Base-by-base conservation (phyloP, 2,113 vertebrate genomes). In the Pungitius pungitius region DNA sequence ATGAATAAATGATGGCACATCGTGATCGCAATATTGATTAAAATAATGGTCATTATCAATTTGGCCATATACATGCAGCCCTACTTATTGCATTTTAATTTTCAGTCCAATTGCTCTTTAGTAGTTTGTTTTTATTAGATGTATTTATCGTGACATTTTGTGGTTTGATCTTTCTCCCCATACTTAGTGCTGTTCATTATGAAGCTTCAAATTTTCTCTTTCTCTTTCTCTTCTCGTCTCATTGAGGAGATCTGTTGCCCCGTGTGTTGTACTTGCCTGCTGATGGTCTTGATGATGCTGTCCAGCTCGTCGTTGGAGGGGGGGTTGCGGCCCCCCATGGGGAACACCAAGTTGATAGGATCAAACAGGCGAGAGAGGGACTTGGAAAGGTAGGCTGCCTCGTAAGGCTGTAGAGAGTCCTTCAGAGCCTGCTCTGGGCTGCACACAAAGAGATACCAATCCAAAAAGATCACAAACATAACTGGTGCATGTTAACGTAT, bases 321-420 rank as follows among this genome's bases (percentile, higher is more conserved):
- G 8, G 97, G 96, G 88, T 95, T 97, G 43, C 95, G 94, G 4
- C 96, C 97, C 20, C 97, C 96, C 77, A 96, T 93, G 1, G 98
- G 98, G 58, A 99, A 99, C 65, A 99, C 97, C 3, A 99, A 95
- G 87, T 99, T 99, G 93, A 99, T 98, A 26, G 97, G 98, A 82
- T 99, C 98, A 71, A 99, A 99, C 37, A 99, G 95, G 8, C 98
- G 95, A 10, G 98, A 99, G 37, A 99, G 93, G 6, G 97, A 99
- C 89, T 98, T 99, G 85, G 97, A 98, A 15, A 99, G 93, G 88
- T 99, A 99, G 27, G 97, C 97, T 17, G 96, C 94, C 91, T 99
- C 97, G 20, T 96, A 99, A 0, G 93, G 93, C 90, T 96, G 96
- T 24, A 99, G 92, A 3, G 96, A 98, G 78, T 93, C 94, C 91